Evolutionary conservation across 2,797 vertebrate genomes (phyloP).

Genomic region (Anabacerthia variegaticeps): DNA sequence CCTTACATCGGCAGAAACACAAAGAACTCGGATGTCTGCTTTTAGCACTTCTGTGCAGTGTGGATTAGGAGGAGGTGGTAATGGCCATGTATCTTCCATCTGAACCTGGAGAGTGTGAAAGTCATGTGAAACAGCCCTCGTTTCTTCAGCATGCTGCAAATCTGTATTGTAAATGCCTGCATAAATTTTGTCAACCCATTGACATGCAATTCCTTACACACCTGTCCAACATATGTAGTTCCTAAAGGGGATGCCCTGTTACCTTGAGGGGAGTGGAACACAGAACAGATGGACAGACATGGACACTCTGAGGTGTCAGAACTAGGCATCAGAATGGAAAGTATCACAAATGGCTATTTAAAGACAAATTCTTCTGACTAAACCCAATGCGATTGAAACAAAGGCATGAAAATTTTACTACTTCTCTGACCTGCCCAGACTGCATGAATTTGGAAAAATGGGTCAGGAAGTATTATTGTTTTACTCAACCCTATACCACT

Average conservation of each 20-base stretch:
- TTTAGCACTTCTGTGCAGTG: conserved; percentile 1
- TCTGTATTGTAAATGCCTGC: neutral
- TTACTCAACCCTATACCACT: neutral
- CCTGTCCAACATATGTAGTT: neutral
- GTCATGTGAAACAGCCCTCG: neutral
- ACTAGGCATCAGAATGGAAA: neutral
- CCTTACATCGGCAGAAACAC: conserved; percentile 49
- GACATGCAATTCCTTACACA: neutral
- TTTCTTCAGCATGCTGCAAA: neutral
- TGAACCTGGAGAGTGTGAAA: conserved; percentile 10
- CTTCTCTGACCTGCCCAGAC: neutral
- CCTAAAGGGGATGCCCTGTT: neutral
- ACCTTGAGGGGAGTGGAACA: neutral
- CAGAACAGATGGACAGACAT: neutral
- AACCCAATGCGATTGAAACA: neutral
- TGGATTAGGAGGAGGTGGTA: neutral
- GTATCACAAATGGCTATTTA: neutral
- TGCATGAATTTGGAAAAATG: neutral
- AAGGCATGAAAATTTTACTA: neutral
- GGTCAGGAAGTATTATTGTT: neutral
- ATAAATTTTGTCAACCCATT: neutral
- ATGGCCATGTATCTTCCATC: neutral
- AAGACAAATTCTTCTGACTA: neutral
- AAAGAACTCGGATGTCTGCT: neutral
- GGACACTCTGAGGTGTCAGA: neutral